Conservation (phyloP, 2,888 invertebrate genomes). For the Drosophila robusta region DNA sequence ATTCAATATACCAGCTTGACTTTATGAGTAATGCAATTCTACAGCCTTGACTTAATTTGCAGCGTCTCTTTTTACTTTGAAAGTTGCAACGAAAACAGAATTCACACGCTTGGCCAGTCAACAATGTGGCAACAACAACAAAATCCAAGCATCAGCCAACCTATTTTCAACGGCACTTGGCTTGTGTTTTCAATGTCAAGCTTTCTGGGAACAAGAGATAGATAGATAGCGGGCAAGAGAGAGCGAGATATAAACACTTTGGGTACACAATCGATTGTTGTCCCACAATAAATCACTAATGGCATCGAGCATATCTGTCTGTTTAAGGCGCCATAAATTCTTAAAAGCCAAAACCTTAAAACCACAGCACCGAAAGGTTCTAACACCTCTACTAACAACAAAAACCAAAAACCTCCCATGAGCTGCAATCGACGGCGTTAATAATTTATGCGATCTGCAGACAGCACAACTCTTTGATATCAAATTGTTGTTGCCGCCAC, state of each 20-base stretch:
- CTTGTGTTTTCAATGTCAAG: slow-evolving; percentile 75
- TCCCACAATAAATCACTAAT: slow-evolving; percentile 79
- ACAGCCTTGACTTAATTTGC: slow-evolving; percentile 75
- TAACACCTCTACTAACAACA: slow-evolving; percentile 63
- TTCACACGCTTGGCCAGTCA: slow-evolving; percentile 65
- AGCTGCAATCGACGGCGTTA: slow-evolving; percentile 48
- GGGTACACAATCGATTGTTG: slow-evolving; percentile 59
- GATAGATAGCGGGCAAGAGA: slow-evolving; percentile 1
- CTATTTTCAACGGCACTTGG: slow-evolving; percentile 58
- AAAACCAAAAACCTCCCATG: slow-evolving; percentile 9
- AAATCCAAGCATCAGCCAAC: slow-evolving; percentile 35
- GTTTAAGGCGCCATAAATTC: slow-evolving; percentile 76
- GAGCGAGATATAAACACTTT: background rate
- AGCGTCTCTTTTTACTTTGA: slow-evolving; percentile 74
- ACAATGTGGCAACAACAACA: slow-evolving; percentile 47
- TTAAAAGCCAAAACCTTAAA: slow-evolving; percentile 33
- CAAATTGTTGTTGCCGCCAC: slow-evolving; percentile 69
- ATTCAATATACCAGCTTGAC: slow-evolving; percentile 55
- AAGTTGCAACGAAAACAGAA: slow-evolving; percentile 78
- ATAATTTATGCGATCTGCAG: slow-evolving; percentile 74
- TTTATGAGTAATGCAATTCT: slow-evolving; percentile 70
- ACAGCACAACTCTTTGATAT: slow-evolving; percentile 66
- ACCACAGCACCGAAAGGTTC: slow-evolving; percentile 62
- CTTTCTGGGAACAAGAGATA: slow-evolving; percentile 6
- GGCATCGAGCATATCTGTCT: slow-evolving; percentile 69